Percentiles rank a stretch among this genome's conserved stretches.
Conservation (phyloP, 2,113 vertebrate genomes). For the Crotophaga sulcirostris region DNA sequence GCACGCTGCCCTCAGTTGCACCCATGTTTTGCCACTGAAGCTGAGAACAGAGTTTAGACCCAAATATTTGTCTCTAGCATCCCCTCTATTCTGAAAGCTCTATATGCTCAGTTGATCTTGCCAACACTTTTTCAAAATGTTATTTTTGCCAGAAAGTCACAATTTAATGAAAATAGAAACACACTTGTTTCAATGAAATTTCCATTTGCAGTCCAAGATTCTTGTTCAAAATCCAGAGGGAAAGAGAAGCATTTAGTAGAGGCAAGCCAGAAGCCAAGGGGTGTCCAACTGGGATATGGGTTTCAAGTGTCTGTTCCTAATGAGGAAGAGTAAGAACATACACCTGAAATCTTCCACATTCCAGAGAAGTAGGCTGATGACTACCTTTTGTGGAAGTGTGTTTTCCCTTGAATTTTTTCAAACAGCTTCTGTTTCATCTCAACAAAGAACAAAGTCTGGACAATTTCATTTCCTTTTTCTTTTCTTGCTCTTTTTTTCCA, state of each 20-base stretch:
- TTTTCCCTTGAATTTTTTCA: background rate
- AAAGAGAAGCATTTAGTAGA: background rate
- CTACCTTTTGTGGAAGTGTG: background rate
- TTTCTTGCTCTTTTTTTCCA: background rate
- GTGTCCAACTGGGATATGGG: background rate
- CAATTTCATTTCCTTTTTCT: background rate
- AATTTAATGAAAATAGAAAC: slow-evolving; percentile 18
- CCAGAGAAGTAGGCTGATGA: background rate
- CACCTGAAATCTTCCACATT: background rate
- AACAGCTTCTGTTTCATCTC: background rate
- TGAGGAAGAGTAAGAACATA: background rate
- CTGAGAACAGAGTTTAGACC: background rate
- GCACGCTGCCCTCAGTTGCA: background rate
- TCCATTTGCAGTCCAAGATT: background rate
- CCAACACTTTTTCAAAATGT: background rate
- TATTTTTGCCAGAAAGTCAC: background rate
- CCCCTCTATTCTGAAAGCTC: background rate
- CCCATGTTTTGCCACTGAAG: background rate
- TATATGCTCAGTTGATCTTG: background rate
- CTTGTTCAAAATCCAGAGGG: background rate
- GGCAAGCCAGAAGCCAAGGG: background rate
- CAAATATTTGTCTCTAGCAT: background rate
- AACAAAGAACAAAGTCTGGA: background rate
- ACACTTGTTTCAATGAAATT: background rate
- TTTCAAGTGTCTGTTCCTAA: background rate